Evolutionary conservation across 2,113 vertebrate genomes (phyloP).

Genomic region (Rhipidura dahli): DNA sequence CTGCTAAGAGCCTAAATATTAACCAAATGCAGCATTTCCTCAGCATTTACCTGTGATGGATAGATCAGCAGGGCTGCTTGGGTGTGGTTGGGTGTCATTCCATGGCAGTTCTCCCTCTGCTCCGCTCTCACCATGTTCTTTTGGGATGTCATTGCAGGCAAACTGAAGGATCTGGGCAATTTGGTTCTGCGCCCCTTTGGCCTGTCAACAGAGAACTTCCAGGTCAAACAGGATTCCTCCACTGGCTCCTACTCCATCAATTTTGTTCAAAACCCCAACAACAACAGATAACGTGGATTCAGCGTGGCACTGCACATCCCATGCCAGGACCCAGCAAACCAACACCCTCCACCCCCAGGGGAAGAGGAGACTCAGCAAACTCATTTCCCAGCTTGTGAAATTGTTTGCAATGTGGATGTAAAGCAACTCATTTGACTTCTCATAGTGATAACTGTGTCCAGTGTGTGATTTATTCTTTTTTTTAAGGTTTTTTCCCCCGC

Average conservation of each 20-base stretch:
- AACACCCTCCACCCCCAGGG: conserved; percentile 20
- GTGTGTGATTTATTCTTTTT: not conserved
- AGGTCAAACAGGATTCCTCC: conserved; percentile 88
- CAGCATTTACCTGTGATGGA: not conserved
- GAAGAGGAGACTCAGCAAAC: not conserved
- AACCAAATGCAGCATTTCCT: not conserved
- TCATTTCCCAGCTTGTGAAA: conserved; percentile 19
- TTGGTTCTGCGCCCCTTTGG: conserved; percentile 93
- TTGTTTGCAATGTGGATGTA: conserved; percentile 29
- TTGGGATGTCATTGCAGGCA: conserved; percentile 76
- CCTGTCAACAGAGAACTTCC: conserved; percentile 95
- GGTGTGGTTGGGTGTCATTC: not conserved
- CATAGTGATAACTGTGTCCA: conserved; percentile 17
- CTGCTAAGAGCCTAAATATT: not conserved
- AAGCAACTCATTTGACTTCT: conserved; percentile 38
- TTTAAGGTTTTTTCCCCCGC: not conserved
- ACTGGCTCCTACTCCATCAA: conserved; percentile 95
- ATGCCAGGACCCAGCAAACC: conserved; percentile 28
- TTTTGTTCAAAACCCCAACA: conserved; percentile 89
- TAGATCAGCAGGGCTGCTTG: not conserved
- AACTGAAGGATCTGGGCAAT: conserved; percentile 96
- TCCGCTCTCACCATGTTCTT: not conserved
- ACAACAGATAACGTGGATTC: conserved; percentile 76
- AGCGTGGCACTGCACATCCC: not conserved
- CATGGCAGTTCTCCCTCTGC: not conserved